Percentiles rank a stretch among this genome's conserved stretches.
Evolutionary conservation across 1,140 invertebrate species (phyloP).

Genomic region (Drosophila bocki): DNA sequence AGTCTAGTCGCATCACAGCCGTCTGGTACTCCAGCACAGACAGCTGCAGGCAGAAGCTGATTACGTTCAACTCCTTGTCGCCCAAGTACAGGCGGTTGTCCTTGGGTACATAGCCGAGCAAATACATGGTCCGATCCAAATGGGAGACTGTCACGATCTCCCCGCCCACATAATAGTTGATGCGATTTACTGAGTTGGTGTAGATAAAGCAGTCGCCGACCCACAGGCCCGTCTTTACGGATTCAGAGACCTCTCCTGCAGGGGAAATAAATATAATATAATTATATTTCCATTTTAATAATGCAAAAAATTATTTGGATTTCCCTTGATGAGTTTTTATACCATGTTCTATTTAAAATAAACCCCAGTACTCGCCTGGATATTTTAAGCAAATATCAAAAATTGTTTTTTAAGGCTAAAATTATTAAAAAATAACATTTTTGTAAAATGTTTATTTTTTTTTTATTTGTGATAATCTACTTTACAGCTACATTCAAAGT

Average conservation of each 20-base stretch:
- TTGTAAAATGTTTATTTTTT: too few relatives aligned
- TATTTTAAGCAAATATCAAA: too few relatives aligned
- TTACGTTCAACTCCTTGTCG: slow-evolving; percentile 98
- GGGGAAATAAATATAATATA: slow-evolving; percentile 15
- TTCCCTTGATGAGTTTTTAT: too few relatives aligned
- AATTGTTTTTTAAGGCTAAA: too few relatives aligned
- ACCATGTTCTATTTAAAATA: too few relatives aligned
- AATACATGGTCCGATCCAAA: slow-evolving; percentile 96
- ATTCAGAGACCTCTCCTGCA: slow-evolving; percentile 92
- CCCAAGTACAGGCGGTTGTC: slow-evolving; percentile 98
- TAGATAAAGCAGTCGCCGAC: slow-evolving; percentile 99
- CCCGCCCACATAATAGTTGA: slow-evolving; percentile 99
- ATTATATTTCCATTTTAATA: not conserved
- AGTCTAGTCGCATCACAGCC: slow-evolving; percentile 99
- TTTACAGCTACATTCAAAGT: too few relatives aligned
- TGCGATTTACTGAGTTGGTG: slow-evolving; percentile 98
- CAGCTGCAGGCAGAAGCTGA: slow-evolving; percentile 93
- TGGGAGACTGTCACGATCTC: slow-evolving; percentile 99
- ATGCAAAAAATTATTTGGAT: too few relatives aligned
- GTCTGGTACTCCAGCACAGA: slow-evolving; percentile 99
- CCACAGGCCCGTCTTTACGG: slow-evolving; percentile 98
- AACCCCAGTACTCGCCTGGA: too few relatives aligned
- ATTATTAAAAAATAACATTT: too few relatives aligned
- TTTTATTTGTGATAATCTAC: too few relatives aligned
- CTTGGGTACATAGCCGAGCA: slow-evolving; percentile 98